A percentile compares a stretch with the other conserved stretches of the same genome.
phyloP scores from a whole-genome alignment of 2,797 vertebrate species.

The Tarsius wallacei region DNA sequence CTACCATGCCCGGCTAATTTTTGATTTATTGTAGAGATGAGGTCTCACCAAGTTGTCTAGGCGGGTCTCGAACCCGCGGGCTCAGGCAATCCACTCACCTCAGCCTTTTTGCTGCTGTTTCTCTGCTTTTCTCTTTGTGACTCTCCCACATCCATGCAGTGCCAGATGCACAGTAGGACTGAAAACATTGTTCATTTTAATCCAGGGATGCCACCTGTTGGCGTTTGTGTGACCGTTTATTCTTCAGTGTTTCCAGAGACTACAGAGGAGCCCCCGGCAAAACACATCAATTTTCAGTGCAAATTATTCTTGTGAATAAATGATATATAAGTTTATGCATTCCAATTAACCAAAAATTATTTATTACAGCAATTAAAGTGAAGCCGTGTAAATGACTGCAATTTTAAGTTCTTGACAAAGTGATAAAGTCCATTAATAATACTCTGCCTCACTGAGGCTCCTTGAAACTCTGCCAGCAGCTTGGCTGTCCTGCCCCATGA shows the following conservation, averaged over 20 bases:
- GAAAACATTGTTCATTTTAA: neutral
- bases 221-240: neutral
- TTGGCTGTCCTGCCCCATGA: neutral
- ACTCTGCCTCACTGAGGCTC: neutral
- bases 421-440: constrained; percentile 34
- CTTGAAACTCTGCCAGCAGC: neutral
- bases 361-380: constrained; percentile 80
- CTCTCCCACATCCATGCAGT: accelerated
- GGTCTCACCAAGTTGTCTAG: too few species aligned
- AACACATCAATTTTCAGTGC: constrained; percentile 44
- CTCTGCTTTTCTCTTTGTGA: neutral
- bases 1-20: too few species aligned
- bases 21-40: too few species aligned
- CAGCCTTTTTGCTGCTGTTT: too few species aligned
- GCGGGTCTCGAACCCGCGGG: too few species aligned
- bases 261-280: neutral
- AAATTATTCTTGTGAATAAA: constrained; percentile 78
- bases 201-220: neutral
- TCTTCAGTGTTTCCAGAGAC: constrained; percentile 20
- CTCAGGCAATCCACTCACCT: too few species aligned
- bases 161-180: neutral
- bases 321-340: constrained; percentile 73
- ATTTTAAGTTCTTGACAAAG: constrained; percentile 73
- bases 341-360: constrained; percentile 80
- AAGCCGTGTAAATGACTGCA: constrained; percentile 66